A percentile compares a stretch with the other conserved stretches of the same genome.
Conservation (phyloP, 2,888 invertebrate species). For the Opisthograptis luteolata region DNA sequence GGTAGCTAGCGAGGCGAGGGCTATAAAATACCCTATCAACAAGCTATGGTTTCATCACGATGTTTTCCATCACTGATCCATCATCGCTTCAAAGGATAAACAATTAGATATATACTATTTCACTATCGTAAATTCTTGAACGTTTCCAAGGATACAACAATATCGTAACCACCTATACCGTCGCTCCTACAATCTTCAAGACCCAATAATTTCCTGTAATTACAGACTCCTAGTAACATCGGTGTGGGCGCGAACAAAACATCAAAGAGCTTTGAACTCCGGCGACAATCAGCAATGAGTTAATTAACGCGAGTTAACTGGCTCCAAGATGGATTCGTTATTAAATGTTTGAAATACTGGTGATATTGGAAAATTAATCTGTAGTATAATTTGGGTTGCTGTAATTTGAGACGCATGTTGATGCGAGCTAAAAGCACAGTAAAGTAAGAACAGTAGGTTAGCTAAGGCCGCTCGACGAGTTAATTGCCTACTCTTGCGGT, state of each 20-base stretch:
- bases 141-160: slow-evolving; percentile 1
- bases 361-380: slow-evolving; percentile 14
- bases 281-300: slow-evolving; percentile 62
- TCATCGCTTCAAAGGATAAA: no score
- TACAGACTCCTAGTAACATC: slow-evolving; percentile 16
- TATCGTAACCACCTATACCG: not conserved
- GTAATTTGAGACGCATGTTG: not conserved
- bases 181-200: slow-evolving; percentile 4
- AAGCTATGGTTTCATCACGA: no score
- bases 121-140: no score
- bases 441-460: no score
- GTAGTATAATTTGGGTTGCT: not conserved
- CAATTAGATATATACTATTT: no score
- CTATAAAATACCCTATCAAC: no score
- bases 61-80: no score
- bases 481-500: no score
- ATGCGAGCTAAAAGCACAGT: no score
- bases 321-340: slow-evolving; percentile 20
- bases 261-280: slow-evolving; percentile 62
- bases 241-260: slow-evolving; percentile 47
- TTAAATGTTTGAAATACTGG: slow-evolving; percentile 16
- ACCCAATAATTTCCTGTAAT: slow-evolving; percentile 22
- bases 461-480: no score
- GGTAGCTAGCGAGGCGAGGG: no score
- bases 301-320: slow-evolving; percentile 71